Evolutionary conservation across 2,113 vertebrate species (phyloP).

Genomic region (Okapia johnstoni): DNA sequence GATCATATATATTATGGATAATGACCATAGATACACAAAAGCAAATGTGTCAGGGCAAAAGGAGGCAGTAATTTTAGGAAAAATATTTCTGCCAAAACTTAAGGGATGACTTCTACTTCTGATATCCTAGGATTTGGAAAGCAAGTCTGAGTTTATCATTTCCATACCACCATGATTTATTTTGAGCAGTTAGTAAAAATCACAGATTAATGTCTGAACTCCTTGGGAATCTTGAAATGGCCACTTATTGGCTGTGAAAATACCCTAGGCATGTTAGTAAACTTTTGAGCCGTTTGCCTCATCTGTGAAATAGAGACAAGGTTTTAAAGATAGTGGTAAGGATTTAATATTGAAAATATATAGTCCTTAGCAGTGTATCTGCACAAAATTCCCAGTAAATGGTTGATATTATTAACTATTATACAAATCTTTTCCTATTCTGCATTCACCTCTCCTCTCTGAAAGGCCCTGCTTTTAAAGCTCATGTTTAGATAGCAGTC

Average conservation of each 20-base stretch:
- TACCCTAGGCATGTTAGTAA: not conserved
- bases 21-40: not conserved
- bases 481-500: not conserved
- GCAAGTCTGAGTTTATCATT: not conserved
- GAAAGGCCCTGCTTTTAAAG: not conserved
- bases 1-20: not conserved
- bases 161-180: not conserved
- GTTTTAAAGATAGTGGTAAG: not conserved
- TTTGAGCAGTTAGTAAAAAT: slow-evolving; percentile 10
- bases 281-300: not conserved
- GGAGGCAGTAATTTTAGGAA: not conserved
- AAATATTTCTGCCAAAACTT: not conserved
- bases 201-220: not conserved
- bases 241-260: not conserved
- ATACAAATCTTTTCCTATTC: not conserved
- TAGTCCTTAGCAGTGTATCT: not conserved
- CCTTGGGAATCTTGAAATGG: not conserved
- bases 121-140: not conserved
- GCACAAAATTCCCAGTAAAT: not conserved
- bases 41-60: not conserved
- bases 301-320: not conserved
- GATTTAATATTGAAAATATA: not conserved
- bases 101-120: not conserved
- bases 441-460: not conserved
- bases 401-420: not conserved